Evolutionary conservation across 2,113 vertebrate genomes (phyloP).

Genomic region (Corvus cornix): DNA sequence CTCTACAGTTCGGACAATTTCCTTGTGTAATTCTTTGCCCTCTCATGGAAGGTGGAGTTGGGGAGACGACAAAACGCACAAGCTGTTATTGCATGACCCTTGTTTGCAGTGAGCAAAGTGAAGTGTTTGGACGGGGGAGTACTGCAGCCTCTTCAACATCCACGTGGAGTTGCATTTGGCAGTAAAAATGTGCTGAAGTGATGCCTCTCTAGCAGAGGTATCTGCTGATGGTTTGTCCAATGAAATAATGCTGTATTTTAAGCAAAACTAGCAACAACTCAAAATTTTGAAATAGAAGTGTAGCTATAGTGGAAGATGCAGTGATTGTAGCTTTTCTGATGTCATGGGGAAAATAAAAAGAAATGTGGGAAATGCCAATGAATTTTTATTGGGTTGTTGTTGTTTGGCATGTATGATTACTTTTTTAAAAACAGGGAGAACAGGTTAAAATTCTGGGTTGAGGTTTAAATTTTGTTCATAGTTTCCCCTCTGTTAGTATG

Average conservation of each 20-base stretch:
- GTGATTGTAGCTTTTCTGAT: background rate
- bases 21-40: fast-evolving
- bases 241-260: background rate
- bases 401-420: background rate
- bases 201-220: background rate
- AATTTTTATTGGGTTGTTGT: background rate
- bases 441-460: background rate
- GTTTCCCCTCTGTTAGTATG: background rate
- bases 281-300: background rate
- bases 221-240: background rate
- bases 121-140: background rate
- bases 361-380: fast-evolving
- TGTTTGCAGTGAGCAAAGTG: background rate
- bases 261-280: background rate
- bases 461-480: background rate
- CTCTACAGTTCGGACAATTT: background rate
- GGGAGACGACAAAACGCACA: background rate
- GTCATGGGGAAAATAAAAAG: background rate
- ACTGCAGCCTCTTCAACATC: background rate
- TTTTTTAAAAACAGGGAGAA: background rate
- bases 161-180: background rate
- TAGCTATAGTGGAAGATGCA: background rate
- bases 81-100: background rate
- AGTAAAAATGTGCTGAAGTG: background rate
- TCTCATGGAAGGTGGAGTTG: background rate